These are phyloP conservation scores for Agelas oroides DNA, from an alignment of 37 sponge, comb jelly and placozoan species.

Conservation along the genomic window DNA sequence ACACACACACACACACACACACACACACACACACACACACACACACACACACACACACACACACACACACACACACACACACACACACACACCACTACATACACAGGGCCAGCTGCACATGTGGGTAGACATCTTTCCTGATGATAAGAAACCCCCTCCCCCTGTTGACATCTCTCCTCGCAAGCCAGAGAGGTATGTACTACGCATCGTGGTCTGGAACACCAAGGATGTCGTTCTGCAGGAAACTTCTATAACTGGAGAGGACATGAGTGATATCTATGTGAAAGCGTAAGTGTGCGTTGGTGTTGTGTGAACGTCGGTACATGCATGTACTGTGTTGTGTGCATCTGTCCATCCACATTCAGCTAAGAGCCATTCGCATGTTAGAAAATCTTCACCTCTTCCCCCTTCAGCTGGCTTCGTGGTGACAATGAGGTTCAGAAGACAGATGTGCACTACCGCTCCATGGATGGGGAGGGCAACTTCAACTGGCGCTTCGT, in stretches of 20 bases:
- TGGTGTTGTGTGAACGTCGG: too few relatives aligned
- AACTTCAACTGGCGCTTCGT: constrained; percentile 95
- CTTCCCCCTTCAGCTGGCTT: constrained; percentile 42
- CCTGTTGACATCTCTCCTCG: constrained; percentile 77
- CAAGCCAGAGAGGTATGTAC: constrained; percentile 71
- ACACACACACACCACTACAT: too few relatives aligned
- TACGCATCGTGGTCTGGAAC: constrained; percentile 78
- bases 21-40: too few relatives aligned
- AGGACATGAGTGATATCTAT: constrained; percentile 86
- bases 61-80: too few relatives aligned
- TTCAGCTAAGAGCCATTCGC: neutral
- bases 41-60: too few relatives aligned
- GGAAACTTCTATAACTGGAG: constrained; percentile 69
- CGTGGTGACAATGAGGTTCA: constrained; percentile 71
- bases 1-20: too few relatives aligned
- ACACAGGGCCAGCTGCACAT: too few relatives aligned
- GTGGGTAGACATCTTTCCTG: constrained; percentile 89
- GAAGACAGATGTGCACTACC: constrained; percentile 92
- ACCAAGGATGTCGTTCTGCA: constrained; percentile 67
- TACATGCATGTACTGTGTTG: too few relatives aligned
- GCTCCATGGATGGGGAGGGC: constrained; percentile 90
- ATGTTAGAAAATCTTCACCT: too few relatives aligned
- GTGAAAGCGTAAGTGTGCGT: constrained; percentile 80
- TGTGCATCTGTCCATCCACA: neutral
- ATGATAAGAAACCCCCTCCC: constrained; percentile 35